Evolutionary conservation across 2,113 vertebrate species (phyloP).

Genomic region (Albula glossodonta): DNA sequence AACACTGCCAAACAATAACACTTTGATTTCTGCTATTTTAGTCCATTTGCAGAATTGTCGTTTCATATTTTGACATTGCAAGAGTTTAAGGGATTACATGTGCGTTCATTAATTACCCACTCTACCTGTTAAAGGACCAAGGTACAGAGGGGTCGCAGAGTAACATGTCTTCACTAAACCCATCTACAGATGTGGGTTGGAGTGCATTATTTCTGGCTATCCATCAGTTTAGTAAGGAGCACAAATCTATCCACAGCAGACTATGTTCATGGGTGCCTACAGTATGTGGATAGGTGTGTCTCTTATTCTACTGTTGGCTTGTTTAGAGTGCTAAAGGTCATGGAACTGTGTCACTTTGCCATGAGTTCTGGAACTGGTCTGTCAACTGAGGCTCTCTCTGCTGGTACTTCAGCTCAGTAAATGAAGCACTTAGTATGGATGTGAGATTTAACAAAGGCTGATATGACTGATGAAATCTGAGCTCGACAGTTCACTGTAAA

Average conservation of each 20-base stretch:
- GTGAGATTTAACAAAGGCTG: neutral
- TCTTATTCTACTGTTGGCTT: neutral
- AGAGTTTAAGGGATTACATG: neutral
- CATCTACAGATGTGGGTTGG: neutral
- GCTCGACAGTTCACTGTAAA: conserved; percentile 4
- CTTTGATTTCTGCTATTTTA: neutral
- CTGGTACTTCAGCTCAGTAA: neutral
- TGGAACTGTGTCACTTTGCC: too few species aligned
- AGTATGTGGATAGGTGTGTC: neutral
- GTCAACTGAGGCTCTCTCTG: neutral
- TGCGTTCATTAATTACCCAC: neutral
- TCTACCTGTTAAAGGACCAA: neutral
- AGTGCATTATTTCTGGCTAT: neutral
- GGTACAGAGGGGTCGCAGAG: neutral
- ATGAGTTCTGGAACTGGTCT: neutral
- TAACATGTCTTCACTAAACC: neutral
- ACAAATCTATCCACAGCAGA: neutral
- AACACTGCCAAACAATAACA: neutral
- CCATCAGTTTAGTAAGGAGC: neutral
- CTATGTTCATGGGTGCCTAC: neutral
- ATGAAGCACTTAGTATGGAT: conserved; percentile 30
- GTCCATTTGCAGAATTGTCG: neutral
- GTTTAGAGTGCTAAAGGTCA: neutral
- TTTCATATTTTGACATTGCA: neutral
- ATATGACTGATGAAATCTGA: neutral